Conservation (phyloP, 2,888 invertebrate genomes). For the Cheiracanthium punctorium region DNA sequence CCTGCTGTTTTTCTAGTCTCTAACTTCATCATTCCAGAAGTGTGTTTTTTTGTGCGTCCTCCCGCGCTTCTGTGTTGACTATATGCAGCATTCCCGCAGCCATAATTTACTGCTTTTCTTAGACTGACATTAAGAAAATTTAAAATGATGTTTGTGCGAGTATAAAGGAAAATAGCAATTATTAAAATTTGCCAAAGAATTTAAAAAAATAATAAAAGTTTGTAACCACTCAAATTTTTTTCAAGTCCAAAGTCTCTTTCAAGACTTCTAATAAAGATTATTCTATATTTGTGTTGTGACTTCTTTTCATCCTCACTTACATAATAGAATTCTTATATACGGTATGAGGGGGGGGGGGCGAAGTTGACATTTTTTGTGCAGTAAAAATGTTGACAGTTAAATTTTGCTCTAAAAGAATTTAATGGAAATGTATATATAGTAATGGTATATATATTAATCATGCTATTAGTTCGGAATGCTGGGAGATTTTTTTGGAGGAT, state of each 20-base stretch:
- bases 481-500: no score
- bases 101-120: background rate
- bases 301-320: no score
- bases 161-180: background rate
- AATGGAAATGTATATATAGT: no score
- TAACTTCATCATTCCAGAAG: constrained; percentile 42
- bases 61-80: constrained; percentile 12
- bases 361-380: no score
- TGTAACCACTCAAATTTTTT: constrained; percentile 56
- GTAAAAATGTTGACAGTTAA: no score
- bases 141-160: background rate
- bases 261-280: constrained; percentile 56
- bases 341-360: no score
- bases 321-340: no score
- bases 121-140: background rate
- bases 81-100: background rate
- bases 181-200: constrained; percentile 48
- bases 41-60: background rate
- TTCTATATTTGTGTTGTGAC: constrained; percentile 48
- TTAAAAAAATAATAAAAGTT: constrained; percentile 29
- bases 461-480: no score
- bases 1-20: constrained; percentile 60
- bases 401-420: no score
- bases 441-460: no score
- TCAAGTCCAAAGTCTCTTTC: constrained; percentile 28